Conservation (phyloP, 2,113 vertebrate species). For the Silurus meridionalis region DNA sequence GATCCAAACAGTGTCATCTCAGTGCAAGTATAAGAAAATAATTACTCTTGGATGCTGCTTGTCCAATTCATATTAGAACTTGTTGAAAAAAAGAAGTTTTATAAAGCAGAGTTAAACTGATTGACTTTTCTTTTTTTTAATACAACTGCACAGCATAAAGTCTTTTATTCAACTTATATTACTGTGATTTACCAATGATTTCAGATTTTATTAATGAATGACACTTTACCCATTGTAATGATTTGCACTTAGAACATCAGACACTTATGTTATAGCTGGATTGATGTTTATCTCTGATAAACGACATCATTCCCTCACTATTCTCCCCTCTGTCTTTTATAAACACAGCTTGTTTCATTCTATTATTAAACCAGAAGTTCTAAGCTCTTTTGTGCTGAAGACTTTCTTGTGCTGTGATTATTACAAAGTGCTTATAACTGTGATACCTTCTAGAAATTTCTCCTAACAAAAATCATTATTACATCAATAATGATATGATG, state of each 20-base stretch:
- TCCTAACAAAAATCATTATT: not conserved
- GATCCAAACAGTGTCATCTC: not conserved
- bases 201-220: not conserved
- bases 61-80: not conserved
- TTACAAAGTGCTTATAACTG: not conserved
- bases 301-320: not conserved
- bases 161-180: not conserved
- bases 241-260: not conserved
- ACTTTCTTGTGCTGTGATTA: no score
- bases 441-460: not conserved
- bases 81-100: not conserved
- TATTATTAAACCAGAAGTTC: not conserved
- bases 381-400: not conserved
- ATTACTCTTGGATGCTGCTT: not conserved
- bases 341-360: not conserved
- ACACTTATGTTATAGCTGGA: not conserved
- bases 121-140: not conserved
- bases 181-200: not conserved
- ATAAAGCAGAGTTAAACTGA: not conserved
- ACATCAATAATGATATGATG: not conserved
- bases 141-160: not conserved
- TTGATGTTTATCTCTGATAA: no score
- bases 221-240: not conserved
- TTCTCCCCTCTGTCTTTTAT: no score
- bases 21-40: not conserved